phyloP scores from a whole-genome alignment of 2,888 invertebrate genomes.

The Creontiades dilutus region DNA sequence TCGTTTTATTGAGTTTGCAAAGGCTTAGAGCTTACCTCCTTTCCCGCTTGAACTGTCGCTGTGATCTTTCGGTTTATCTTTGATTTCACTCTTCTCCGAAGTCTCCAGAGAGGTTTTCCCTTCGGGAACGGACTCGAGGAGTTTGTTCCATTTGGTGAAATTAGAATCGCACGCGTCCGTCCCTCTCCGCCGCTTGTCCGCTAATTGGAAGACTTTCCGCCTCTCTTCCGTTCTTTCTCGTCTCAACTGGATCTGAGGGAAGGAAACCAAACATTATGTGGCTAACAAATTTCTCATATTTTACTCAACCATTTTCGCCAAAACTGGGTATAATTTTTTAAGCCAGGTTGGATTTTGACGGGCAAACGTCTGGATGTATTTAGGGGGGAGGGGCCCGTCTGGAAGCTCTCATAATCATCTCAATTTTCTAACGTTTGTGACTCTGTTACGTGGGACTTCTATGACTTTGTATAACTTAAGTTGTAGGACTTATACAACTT shows the following conservation, averaged over 20 bases:
- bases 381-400: no score
- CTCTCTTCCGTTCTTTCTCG: conserved; percentile 95
- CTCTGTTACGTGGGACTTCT: no score
- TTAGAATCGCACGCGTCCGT: conserved; percentile 79
- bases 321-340: no score
- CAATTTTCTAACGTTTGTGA: no score
- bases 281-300: no score
- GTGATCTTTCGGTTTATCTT: conserved; percentile 23
- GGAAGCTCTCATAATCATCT: no score
- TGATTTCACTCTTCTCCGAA: conserved; percentile 15
- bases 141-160: conserved; percentile 85
- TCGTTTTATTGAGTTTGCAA: no score
- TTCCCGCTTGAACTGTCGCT: conserved; percentile 27
- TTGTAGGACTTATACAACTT: no score
- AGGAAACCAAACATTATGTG: neutral
- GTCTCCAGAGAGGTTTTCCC: conserved; percentile 59
- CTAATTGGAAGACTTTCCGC: conserved; percentile 94
- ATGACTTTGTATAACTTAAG: no score
- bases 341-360: no score
- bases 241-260: conserved; percentile 85
- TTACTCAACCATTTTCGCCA: no score
- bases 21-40: neutral
- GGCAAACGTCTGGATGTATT: no score
- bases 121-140: conserved; percentile 82
- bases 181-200: conserved; percentile 82